Evolutionary conservation across 2,888 invertebrate species (phyloP).

Genomic region (Prosopocoilus inquinatus): DNA sequence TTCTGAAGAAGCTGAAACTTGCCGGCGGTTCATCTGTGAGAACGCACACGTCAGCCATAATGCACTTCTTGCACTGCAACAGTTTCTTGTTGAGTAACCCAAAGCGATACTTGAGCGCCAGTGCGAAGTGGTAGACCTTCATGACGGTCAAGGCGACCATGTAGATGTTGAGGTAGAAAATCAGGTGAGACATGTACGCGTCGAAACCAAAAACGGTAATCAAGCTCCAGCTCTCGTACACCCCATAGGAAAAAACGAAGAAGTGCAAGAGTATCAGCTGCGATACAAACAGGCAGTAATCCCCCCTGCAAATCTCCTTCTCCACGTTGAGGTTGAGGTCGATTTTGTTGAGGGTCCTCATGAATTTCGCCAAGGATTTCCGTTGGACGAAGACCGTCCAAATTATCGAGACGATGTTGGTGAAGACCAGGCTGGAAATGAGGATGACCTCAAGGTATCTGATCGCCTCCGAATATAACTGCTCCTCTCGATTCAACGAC

Average conservation of each 20-base stretch:
- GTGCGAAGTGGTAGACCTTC: conserved; percentile 15
- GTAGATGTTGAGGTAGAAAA: conserved; percentile 11
- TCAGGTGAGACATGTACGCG: not conserved
- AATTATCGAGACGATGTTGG: not conserved
- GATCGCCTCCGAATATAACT: no score
- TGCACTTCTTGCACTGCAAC: not conserved
- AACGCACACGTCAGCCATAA: not conserved
- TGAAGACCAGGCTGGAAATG: not conserved
- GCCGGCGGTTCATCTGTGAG: not conserved
- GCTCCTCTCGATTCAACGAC: no score
- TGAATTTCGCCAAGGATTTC: not conserved
- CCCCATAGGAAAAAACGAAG: conserved; percentile 6
- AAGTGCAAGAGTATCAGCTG: conserved; percentile 11
- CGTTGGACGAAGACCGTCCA: not conserved
- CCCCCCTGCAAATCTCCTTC: not conserved
- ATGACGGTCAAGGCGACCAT: conserved; percentile 13
- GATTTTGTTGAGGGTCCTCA: not conserved
- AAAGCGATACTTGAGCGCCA: conserved; percentile 13
- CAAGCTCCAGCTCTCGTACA: conserved; percentile 7
- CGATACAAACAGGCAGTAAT: conserved; percentile 2
- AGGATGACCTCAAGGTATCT: no score
- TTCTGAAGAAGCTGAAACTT: conserved; percentile 2
- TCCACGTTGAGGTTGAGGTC: not conserved
- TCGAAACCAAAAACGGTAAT: conserved; percentile 4
- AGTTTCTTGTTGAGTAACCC: conserved; percentile 9